Evolutionary conservation across 2,797 vertebrate species (phyloP).

Genomic region (Argya squamiceps): DNA sequence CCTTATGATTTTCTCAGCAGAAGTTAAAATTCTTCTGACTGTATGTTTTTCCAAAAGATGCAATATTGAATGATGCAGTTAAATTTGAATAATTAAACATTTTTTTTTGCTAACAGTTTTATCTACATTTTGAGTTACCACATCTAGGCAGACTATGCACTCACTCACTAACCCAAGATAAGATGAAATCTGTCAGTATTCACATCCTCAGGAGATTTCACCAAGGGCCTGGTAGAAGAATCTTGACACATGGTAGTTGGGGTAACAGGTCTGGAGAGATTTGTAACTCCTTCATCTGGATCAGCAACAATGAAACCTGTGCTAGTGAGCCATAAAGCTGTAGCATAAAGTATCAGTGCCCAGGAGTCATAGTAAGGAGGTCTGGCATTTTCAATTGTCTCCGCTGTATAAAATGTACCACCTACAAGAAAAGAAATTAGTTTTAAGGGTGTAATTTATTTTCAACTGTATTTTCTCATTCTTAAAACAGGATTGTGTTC

Average conservation of each 20-base stretch:
- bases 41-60: background rate
- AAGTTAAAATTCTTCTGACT: background rate
- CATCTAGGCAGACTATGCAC: background rate
- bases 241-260: constrained; percentile 91
- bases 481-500: background rate
- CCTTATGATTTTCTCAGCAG: background rate
- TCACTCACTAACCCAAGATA: constrained; percentile 85
- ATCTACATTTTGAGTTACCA: background rate
- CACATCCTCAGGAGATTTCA: constrained; percentile 90
- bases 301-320: constrained; percentile 82
- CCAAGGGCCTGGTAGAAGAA: constrained; percentile 72
- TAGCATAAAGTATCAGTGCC: constrained; percentile 89
- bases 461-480: background rate
- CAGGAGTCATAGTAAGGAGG: constrained; percentile 86
- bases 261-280: constrained; percentile 91
- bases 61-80: background rate
- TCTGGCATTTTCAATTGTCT: constrained; percentile 85
- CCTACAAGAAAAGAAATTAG: constrained; percentile 72
- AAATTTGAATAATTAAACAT: background rate
- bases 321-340: constrained; percentile 90
- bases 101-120: background rate
- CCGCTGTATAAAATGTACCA: constrained; percentile 89
- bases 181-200: constrained; percentile 88
- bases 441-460: background rate
- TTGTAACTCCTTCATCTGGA: constrained; percentile 82